Evolutionary conservation across 1,140 invertebrate species (phyloP).

Genomic region (Chrysomallon squamiferum): DNA sequence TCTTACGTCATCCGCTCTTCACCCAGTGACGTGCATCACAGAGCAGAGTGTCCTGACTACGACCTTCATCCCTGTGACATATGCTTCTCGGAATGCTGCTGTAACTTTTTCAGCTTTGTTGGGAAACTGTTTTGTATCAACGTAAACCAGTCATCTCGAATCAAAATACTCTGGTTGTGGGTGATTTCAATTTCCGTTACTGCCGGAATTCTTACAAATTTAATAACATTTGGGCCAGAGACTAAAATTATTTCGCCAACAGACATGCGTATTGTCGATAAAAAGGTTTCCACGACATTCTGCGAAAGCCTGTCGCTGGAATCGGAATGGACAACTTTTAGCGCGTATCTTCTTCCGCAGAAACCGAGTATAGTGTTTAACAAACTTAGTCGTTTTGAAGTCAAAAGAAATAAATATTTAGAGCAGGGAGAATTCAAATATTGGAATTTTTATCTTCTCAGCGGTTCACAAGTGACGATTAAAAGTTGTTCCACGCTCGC

Average conservation of each 20-base stretch:
- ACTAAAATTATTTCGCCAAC: background rate
- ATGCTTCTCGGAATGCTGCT: background rate
- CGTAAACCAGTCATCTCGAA: background rate
- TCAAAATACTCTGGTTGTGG: background rate
- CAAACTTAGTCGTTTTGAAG: background rate
- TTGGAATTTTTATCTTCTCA: slow-evolving; percentile 1
- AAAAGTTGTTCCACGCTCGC: background rate
- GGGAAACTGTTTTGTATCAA: background rate
- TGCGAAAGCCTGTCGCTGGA: slow-evolving; percentile 1
- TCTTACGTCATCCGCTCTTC: too few species aligned
- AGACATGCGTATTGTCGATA: background rate
- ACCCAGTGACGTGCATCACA: too few species aligned
- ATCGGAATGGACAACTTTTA: background rate
- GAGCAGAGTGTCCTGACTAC: background rate
- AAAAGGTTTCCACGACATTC: background rate
- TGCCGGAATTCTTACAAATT: background rate
- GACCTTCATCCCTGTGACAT: background rate
- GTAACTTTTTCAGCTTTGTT: background rate
- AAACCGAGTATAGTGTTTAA: background rate
- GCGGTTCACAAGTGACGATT: background rate
- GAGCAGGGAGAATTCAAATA: background rate
- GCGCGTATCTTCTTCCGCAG: background rate
- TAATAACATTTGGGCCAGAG: background rate
- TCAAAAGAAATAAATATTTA: background rate
- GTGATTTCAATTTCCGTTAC: background rate